Evolutionary conservation across 2,888 invertebrate species (phyloP), one percentile per base, ranked within the genome.

Genomic region (Ormyrus pomaceus): DNA sequence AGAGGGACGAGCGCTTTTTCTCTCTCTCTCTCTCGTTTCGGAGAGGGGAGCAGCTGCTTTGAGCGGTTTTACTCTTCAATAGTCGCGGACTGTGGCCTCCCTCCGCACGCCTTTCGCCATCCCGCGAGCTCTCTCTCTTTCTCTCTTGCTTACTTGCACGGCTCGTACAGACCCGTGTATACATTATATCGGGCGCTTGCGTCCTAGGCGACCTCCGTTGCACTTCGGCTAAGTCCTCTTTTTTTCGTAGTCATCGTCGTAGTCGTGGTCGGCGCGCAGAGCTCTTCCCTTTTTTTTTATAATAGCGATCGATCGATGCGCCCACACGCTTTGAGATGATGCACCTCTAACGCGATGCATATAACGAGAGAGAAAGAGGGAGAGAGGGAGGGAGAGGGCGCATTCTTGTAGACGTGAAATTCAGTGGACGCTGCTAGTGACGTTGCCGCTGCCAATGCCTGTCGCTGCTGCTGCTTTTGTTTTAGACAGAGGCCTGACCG

Each of bases 51-150:
- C 71, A 87, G 88, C 88, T 88, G 90, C 90, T 90, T 90, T 89
- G 90, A 90, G 88, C 89, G 87, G 88, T 90, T 90, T 89, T 86
- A 90, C 89, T 89, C 89, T 90, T 89, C 89, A 88, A 86, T 89
- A 87, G 87, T 86, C 87, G 87, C 86, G 88, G 86, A 86, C 71
- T 87, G 85, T 84, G 84, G 85, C 84, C 64, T 79, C 72, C 70
- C 82, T 68, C 8, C 11, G 46, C 53, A 53, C 59, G 71, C 51
- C 64, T 77, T 71, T 71, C 48, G 34, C 61, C 62, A 62, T 68
- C 78, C 73, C 78, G 73, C 78, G 78, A 72, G 61, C 50, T 58
- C 82, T 83, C 83, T 79, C 77, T 82, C 84, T 61, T 79, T 79
- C 81, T 80, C 77, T 5, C 51, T 5, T 9, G 5, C 6, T 11